These are phyloP conservation scores for Turdus rufiventris DNA, from an alignment of 2,113 vertebrate genomes.

Conservation along the genomic window DNA sequence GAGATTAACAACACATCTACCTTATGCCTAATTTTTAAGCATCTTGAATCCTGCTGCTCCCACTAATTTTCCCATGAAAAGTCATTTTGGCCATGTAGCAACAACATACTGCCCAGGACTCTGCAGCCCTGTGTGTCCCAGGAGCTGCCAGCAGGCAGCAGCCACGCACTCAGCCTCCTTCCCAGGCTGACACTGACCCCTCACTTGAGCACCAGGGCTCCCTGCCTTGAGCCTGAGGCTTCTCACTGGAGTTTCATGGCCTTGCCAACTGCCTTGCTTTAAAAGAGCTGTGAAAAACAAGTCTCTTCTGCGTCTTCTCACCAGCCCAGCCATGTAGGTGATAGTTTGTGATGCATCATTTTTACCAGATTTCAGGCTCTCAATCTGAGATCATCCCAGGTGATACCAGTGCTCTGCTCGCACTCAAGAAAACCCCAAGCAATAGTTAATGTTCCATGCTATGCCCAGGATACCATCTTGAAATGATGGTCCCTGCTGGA, in stretches of 20 bases:
- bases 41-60: neutral
- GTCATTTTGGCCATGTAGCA: neutral
- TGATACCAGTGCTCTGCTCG: neutral
- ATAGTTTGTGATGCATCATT: rapidly evolving
- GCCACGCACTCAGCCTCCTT: neutral
- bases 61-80: neutral
- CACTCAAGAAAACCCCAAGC: neutral
- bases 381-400: neutral
- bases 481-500: neutral
- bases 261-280: neutral
- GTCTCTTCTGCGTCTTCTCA: neutral
- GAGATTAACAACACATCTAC: rapidly evolving
- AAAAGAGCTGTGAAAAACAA: neutral
- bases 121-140: neutral
- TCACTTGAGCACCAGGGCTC: rapidly evolving
- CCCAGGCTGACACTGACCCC: rapidly evolving
- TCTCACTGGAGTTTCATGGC: rapidly evolving
- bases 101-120: neutral
- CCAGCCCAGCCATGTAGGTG: rapidly evolving
- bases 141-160: neutral
- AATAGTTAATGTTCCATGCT: neutral
- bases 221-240: neutral
- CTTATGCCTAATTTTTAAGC: neutral
- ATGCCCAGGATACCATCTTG: neutral
- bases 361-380: neutral